Base-by-base conservation (phyloP, 1,140 invertebrate genomes). In the Elysia chlorotica region DNA sequence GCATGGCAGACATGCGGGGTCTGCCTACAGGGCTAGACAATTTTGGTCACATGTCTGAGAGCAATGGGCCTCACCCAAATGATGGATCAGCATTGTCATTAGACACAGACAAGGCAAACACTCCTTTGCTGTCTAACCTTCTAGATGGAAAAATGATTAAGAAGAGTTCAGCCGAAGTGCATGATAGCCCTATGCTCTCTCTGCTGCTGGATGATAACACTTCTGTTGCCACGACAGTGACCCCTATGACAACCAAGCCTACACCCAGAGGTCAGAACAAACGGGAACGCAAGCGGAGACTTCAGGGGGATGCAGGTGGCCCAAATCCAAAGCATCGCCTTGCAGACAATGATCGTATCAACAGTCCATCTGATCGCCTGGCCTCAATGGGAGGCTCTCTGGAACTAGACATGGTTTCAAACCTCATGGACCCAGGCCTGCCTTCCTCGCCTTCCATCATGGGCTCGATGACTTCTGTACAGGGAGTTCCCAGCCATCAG, bases 261-360 rank as follows among this genome's bases (percentile, higher is more conserved):
- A 74, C 79, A 61, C 65, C 76, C 74, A 25, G 67, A 72, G 2
- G 83, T 79, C 75, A 76, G 25, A 75, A 31, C 75, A 79, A 83
- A 74, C 74, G 81, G 36, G 41, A 56, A 31, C 74, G 77, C 36
- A 82, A 83, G 41, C 73, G 78, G 28, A 73, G 74, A 23, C 76
- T 67, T 21, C 73, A 73, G 35, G 65, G 72, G 19, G 73, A 76
- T 25, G 21, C 74, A 6, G 75, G 73, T n/a, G 85, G 86, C 4
- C 80, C 82, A 38, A 88, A 86, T 75, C 87, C 88, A 6, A 88
- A 88, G 66, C 82, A 85, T 54, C 83, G 85, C 72, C n/a, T 79
- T 14, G 76, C 78, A 72, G 81, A 81, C 30, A 76, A 59, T 73
- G 75, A 78, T 33, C n/a, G n/a, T n/a, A n/a, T n/a, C n/a, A n/a